phyloP scores from a whole-genome alignment of 2,797 vertebrate species.

The Crypturellus tataupa region DNA sequence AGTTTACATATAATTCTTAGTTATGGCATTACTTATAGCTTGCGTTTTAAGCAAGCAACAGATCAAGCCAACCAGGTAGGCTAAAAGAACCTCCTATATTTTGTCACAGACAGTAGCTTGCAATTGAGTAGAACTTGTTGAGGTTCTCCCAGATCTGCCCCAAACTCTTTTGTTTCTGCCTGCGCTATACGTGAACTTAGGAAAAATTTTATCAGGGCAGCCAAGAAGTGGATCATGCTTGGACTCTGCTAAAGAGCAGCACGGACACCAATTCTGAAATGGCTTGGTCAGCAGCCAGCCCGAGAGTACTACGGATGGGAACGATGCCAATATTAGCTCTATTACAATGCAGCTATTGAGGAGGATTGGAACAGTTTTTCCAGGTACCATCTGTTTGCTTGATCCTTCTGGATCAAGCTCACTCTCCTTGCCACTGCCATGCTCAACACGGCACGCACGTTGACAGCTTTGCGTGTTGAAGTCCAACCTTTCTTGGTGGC shows the following conservation, averaged over 20 bases:
- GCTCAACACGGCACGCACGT: neutral
- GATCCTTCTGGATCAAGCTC: neutral
- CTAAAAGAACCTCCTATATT: neutral
- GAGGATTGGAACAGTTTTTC: neutral
- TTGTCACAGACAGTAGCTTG: neutral
- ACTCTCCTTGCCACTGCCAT: rapidly evolving
- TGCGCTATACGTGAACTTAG: neutral
- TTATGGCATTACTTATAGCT: neutral
- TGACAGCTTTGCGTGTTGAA: neutral
- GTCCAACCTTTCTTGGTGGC: neutral
- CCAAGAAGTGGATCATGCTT: neutral
- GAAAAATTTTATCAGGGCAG: neutral
- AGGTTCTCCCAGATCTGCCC: neutral
- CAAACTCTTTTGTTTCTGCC: neutral
- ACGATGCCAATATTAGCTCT: neutral
- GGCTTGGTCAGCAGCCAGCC: neutral
- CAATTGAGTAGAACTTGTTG: neutral
- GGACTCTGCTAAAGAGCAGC: neutral
- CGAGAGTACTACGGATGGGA: neutral
- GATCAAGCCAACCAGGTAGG: neutral
- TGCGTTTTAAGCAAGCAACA: neutral
- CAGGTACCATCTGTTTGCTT: neutral
- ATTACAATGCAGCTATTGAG: neutral
- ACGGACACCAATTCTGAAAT: neutral
- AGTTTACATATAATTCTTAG: neutral